Conservation (phyloP, 2,113 vertebrate genomes). For the Sminthopsis crassicaudata region DNA sequence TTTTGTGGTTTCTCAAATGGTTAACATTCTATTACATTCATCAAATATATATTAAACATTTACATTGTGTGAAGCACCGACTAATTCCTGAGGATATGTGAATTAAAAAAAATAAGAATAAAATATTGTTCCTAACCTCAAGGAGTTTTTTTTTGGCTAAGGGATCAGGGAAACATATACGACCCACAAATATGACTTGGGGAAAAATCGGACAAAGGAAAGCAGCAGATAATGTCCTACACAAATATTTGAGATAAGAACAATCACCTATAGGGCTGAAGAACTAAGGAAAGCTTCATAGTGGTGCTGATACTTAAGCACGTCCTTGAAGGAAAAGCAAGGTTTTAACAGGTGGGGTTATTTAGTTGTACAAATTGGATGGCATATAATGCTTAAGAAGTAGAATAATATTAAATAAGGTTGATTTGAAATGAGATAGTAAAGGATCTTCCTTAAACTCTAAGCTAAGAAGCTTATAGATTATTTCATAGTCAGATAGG, state of each 20-base stretch:
- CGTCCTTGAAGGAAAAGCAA: neutral
- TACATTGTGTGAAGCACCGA: neutral
- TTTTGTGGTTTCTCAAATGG: neutral
- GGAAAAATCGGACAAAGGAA: neutral
- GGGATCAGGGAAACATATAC: neutral
- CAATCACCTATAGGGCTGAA: neutral
- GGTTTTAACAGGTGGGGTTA: neutral
- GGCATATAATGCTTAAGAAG: neutral
- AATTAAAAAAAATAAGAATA: conserved; percentile 5
- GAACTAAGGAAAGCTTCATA: neutral
- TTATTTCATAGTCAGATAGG: neutral
- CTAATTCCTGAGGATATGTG: neutral
- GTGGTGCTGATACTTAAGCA: neutral
- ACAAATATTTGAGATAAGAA: neutral
- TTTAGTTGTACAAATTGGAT: neutral
- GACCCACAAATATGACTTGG: neutral
- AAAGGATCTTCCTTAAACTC: neutral
- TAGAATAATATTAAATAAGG: neutral
- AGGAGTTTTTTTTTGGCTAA: neutral
- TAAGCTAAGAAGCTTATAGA: neutral
- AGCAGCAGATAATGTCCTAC: neutral
- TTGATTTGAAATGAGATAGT: neutral
- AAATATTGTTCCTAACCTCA: neutral
- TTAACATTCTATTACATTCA: conserved; percentile 21
- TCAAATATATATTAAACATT: neutral